Conservation (phyloP, 2,113 vertebrate genomes). For the Sorex fumeus region DNA sequence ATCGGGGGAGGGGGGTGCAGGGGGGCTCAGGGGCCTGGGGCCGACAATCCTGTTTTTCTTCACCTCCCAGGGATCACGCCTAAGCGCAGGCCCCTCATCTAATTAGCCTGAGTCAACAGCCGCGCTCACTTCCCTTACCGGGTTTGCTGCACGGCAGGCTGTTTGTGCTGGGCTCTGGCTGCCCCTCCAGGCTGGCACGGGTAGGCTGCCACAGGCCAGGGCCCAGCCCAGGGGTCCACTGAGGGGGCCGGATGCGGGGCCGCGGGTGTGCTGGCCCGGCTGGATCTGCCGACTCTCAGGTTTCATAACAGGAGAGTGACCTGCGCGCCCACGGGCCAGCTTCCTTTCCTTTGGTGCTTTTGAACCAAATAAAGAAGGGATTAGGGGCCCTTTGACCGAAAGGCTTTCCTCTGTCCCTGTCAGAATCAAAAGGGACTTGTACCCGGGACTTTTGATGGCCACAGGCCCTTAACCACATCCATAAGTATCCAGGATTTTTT, state of each 20-base stretch:
- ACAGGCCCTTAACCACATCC: background rate
- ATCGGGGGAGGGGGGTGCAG: too few species aligned
- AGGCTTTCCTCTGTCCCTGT: conserved; percentile 26
- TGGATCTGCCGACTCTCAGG: conserved; percentile 55
- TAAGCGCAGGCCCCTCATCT: conserved; percentile 88
- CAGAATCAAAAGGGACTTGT: conserved; percentile 73
- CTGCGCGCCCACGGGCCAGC: conserved; percentile 80
- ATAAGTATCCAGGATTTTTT: background rate
- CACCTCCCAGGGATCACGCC: conserved; percentile 88
- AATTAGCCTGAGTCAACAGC: conserved; percentile 84
- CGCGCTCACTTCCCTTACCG: too few species aligned
- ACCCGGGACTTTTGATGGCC: conserved; percentile 64
- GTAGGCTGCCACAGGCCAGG: conserved; percentile 70
- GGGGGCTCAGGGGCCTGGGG: conserved; percentile 90
- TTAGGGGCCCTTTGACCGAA: conserved; percentile 80
- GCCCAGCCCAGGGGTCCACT: background rate
- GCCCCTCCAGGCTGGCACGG: conserved; percentile 83
- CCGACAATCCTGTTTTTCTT: conserved; percentile 92
- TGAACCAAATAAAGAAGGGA: conserved; percentile 87
- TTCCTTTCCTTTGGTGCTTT: conserved; percentile 84
- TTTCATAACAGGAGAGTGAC: conserved; percentile 88
- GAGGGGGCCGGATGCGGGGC: conserved; percentile 36
- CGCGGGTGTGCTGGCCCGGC: background rate
- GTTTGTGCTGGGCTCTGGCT: background rate
- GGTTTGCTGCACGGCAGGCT: too few species aligned